Base-by-base conservation (phyloP, 2,888 invertebrate genomes). In the Acleris holmiana region DNA sequence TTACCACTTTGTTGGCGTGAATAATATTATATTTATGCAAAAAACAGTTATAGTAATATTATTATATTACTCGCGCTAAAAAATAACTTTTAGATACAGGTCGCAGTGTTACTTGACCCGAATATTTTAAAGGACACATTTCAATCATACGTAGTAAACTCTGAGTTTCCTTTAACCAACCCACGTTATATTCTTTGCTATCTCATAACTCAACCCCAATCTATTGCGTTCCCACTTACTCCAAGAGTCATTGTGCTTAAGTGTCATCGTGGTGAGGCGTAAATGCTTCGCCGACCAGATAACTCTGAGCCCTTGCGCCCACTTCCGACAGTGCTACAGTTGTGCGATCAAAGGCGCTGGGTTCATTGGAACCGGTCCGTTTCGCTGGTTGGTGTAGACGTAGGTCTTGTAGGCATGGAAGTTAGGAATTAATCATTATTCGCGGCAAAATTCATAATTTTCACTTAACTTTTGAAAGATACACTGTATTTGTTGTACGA, bases 181-280 rank as follows among this genome's bases (percentile, higher is more conserved):
- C 6, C n/a, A 17, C 13, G 35, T 13, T 35, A 35, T 13, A 35
- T 48, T 25, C 46, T 18, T 47, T 18, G 41, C 55, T 58, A 60
- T 60, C 60, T 55, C 65, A 47, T 46, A 23, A 54, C 58, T 49
- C 55, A 46, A 35, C 49, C 47, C 18, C 59, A 55, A 58, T 63
- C 58, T 50, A 54, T 53, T 53, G 50, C 50, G 58, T 57, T 54
- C 56, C 56, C 66, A 46, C 66, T 59, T 59, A 21, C 60, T 49
- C 59, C 21, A 71, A 78, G 76, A 68, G 69, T 76, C 80, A 76
- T 78, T 78, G 77, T 76, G 73, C 69, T 76, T 65, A 71, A 80
- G 76, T 69, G 74, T 71, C 74, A 71, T 70, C 71, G 53, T 69
- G 73, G 72, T 69, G 68, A 69, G 68, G 70, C 72, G 75, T 77